Evolutionary conservation across 2,113 vertebrate species (phyloP).

Genomic region (Ammodytes dubius): DNA sequence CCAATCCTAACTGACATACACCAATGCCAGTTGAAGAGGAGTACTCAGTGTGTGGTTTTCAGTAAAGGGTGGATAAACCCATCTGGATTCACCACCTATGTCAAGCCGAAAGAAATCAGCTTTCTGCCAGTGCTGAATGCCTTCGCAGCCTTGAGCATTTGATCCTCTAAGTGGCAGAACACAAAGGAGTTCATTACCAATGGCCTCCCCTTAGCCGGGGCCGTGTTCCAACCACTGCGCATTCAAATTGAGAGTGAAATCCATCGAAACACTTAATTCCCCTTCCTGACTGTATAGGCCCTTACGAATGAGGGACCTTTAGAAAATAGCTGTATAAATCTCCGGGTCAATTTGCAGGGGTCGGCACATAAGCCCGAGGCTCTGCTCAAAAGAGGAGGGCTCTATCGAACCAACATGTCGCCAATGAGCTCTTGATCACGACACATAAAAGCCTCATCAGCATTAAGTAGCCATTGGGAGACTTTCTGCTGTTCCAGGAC

Average conservation of each 20-base stretch:
- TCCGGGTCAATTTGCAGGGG: slow-evolving; percentile 72
- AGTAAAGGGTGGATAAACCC: slow-evolving; percentile 22
- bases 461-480: slow-evolving; percentile 56
- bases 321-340: slow-evolving; percentile 79
- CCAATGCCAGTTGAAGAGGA: not conserved
- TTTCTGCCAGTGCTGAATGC: slow-evolving; percentile 50
- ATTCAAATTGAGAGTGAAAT: slow-evolving; percentile 80
- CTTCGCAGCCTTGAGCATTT: slow-evolving; percentile 60
- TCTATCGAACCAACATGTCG: slow-evolving; percentile 59
- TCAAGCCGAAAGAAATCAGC: slow-evolving; percentile 27
- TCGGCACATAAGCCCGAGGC: slow-evolving; percentile 56
- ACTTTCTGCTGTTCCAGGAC: slow-evolving; percentile 56
- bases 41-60: not conserved
- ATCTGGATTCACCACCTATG: slow-evolving; percentile 23
- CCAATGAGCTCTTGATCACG: slow-evolving; percentile 75
- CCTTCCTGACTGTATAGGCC: slow-evolving; percentile 62
- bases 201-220: slow-evolving; percentile 49
- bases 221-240: slow-evolving; percentile 60
- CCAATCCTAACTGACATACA: not conserved
- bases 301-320: slow-evolving; percentile 66
- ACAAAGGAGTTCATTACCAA: slow-evolving; percentile 74
- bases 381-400: slow-evolving; percentile 42
- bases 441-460: slow-evolving; percentile 79
- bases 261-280: slow-evolving; percentile 73
- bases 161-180: slow-evolving; percentile 61